These are phyloP conservation scores for Oikopleura dioica DNA, from an alignment of 23 tunicate species.

Conservation along the genomic window DNA sequence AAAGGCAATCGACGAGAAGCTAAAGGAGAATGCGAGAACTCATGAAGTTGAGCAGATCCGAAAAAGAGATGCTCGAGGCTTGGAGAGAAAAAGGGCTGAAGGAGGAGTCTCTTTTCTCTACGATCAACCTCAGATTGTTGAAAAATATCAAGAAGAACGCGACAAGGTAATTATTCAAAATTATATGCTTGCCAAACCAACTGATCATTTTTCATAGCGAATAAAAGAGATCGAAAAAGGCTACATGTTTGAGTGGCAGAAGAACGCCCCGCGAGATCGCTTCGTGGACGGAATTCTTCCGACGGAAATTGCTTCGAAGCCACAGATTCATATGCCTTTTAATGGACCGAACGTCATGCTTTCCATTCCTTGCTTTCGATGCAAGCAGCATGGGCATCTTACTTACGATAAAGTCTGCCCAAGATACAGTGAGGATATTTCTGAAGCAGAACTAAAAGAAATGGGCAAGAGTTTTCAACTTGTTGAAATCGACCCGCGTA, in stretches of 20 bases:
- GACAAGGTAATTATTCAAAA: neutral
- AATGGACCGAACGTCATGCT: too few relatives aligned
- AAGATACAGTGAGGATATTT: neutral
- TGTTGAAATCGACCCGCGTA: neutral
- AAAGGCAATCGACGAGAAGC: neutral
- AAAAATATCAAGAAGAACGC: neutral
- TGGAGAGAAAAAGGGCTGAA: neutral
- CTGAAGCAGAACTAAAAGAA: neutral
- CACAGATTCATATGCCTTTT: neutral
- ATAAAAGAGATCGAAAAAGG: slow-evolving; percentile 22
- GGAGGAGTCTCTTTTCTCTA: neutral
- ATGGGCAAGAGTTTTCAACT: neutral
- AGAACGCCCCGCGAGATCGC: slow-evolving; percentile 64
- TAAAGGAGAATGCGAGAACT: neutral
- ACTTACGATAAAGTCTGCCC: neutral
- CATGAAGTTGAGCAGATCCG: neutral
- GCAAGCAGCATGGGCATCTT: neutral
- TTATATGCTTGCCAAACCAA: neutral
- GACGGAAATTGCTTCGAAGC: neutral
- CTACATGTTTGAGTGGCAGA: slow-evolving; percentile 88
- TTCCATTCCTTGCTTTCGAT: too few relatives aligned
- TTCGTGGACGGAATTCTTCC: neutral
- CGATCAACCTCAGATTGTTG: neutral
- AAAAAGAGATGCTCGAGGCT: neutral
- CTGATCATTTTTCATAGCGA: neutral